Evolutionary conservation across 2,113 vertebrate genomes (phyloP).

Genomic region (Phalacrocorax aristotelis): DNA sequence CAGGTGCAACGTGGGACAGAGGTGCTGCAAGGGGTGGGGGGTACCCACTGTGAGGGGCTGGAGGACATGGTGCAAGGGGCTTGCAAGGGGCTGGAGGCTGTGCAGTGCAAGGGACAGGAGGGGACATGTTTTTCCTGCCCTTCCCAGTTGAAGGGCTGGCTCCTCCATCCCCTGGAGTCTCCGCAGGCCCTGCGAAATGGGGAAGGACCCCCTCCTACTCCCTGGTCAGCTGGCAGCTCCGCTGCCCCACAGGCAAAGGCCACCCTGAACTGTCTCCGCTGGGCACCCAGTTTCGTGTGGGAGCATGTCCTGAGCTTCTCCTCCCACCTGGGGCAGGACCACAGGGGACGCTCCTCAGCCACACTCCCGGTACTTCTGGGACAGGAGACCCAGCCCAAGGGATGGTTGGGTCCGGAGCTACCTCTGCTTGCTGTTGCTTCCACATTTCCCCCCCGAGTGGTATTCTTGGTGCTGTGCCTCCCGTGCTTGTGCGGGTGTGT

Average conservation of each 20-base stretch:
- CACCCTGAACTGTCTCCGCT: background rate
- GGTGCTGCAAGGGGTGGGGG: background rate
- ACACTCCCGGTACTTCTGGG: background rate
- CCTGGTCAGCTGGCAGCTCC: background rate
- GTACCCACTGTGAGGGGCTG: background rate
- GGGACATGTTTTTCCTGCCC: background rate
- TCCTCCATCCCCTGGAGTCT: background rate
- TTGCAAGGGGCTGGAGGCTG: background rate
- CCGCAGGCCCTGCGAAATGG: rapidly evolving
- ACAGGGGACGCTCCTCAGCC: background rate
- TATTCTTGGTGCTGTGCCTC: rapidly evolving
- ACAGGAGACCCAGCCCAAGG: background rate
- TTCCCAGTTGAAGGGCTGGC: background rate
- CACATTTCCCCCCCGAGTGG: rapidly evolving
- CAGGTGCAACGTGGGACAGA: background rate
- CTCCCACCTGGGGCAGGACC: background rate
- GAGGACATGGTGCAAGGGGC: background rate
- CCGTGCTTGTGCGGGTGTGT: rapidly evolving
- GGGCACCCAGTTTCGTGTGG: rapidly evolving
- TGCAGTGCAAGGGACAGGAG: background rate
- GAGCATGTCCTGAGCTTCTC: background rate
- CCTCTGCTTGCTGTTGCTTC: background rate
- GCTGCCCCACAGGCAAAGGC: rapidly evolving
- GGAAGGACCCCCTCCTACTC: background rate
- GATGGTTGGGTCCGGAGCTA: rapidly evolving